Evolutionary conservation across 2,888 invertebrate species (phyloP), one percentile per base, ranked within the genome.

Genomic region (Caenorhabditis angaria): DNA sequence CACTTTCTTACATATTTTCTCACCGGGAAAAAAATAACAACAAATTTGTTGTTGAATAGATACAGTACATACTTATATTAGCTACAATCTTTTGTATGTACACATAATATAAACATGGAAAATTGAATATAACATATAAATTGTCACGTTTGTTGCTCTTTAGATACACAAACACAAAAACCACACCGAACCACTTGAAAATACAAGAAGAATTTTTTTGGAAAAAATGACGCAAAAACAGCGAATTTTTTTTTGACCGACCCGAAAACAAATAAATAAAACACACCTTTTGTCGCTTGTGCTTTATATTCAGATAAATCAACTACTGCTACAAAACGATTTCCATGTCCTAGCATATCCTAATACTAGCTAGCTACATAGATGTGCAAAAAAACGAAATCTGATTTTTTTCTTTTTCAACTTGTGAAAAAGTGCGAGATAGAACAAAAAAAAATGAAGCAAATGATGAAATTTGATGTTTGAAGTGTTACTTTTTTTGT

Each of bases 221-320:
- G n/a, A 61, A n/a, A 53, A 53, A n/a, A 32, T 53, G 10, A 20
- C 41, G 10, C 54, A 53, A 8, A 27, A 24, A 27, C 51, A 61
- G 6, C 35, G 55, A 22, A 24, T 55, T n/a, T 62, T 54, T 22
- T 32, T 32, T 5, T 55, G 62, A 62, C 27, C 32, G 8, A 47
- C 55, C 14, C n/a, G 14, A 12, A 41, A 41, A 41, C 41, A 41
- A 41, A 41, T 41, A 41, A 41, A 41, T 41, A 41, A 41, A 41
- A 14, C 41, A 41, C 5, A 41, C 41, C 41, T 41, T 41, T 41
- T 12, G 18, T 41, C 18, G 41, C 41, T 14, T 41, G 41, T 14
- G 41, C 41, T 41, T 14, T 5, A 14, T 18, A 3, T 18, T 41
- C 41, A 41, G 41, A 10, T 12, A 41, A 12, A 41, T 14, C 14